Percentiles rank a stretch among this genome's conserved stretches.
phyloP scores from a whole-genome alignment of 2,797 vertebrate species.

The Gymnoscopelus microlampas region DNA sequence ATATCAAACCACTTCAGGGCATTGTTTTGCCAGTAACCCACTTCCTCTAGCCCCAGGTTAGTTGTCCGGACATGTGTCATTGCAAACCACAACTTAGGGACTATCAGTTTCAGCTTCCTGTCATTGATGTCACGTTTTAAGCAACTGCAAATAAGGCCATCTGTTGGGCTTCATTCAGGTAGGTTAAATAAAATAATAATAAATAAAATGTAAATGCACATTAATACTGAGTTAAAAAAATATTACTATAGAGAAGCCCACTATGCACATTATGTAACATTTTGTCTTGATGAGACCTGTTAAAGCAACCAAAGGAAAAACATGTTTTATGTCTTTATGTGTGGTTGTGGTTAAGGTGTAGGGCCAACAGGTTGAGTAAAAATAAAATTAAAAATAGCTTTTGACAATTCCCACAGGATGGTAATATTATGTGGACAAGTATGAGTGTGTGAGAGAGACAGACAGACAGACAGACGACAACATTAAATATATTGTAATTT shows the following conservation, averaged over 20 bases:
- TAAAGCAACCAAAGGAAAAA: neutral
- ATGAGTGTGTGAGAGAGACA: too few species aligned
- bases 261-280: neutral
- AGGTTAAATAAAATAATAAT: constrained; percentile 3
- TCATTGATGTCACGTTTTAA: constrained; percentile 45
- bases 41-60: constrained; percentile 68
- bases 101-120: constrained; percentile 56
- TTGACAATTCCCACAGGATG: too few species aligned
- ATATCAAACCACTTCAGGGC: constrained; percentile 66
- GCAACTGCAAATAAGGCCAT: constrained; percentile 26
- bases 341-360: too few species aligned
- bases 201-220: constrained; percentile 22
- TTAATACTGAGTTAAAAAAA: constrained; percentile 15
- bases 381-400: too few species aligned
- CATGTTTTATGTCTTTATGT: too few species aligned
- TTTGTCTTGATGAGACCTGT: neutral
- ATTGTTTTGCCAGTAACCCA: constrained; percentile 68
- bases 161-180: constrained; percentile 25
- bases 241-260: neutral
- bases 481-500: too few species aligned
- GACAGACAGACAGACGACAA: too few species aligned
- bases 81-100: constrained; percentile 58
- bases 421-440: too few species aligned
- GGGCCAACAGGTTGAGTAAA: too few species aligned
- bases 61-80: constrained; percentile 69